Conservation (phyloP, 2,113 vertebrate species). For the Kobus ellipsiprymnus region DNA sequence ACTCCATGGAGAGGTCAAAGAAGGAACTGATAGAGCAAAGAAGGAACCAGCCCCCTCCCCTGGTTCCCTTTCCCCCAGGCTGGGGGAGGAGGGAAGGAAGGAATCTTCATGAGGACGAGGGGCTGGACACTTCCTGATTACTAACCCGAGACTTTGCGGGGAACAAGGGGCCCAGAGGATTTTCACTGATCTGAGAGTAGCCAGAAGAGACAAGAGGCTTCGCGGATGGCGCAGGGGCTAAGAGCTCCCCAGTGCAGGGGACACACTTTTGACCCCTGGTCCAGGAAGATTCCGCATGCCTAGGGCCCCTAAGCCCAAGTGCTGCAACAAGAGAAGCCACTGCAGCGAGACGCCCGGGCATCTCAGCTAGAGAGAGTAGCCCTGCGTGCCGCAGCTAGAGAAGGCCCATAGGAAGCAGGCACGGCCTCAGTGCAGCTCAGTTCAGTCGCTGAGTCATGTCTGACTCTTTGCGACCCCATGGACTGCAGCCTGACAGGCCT, state of each 20-base stretch:
- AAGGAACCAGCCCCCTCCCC: neutral
- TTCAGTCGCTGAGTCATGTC: neutral
- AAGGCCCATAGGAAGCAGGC: rapidly evolving
- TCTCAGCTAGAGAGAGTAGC: neutral
- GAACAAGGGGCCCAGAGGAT: neutral
- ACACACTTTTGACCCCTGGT: neutral
- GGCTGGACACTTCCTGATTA: neutral
- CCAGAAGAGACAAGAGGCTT: neutral
- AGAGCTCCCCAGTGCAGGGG: neutral
- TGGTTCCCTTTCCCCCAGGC: no score
- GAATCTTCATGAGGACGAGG: rapidly evolving
- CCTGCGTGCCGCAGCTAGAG: rapidly evolving
- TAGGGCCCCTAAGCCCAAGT: neutral
- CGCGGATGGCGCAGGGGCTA: rapidly evolving
- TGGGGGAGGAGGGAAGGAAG: neutral
- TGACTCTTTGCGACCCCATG: neutral
- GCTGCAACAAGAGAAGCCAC: neutral
- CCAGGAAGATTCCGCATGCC: neutral
- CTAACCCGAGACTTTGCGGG: neutral
- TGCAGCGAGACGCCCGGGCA: rapidly evolving
- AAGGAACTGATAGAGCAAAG: neutral
- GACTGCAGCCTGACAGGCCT: neutral
- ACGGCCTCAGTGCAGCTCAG: neutral
- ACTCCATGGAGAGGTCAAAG: neutral
- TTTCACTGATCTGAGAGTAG: neutral